phyloP scores from a whole-genome alignment of 1,140 invertebrate species.

The Cryptotermes secundus region DNA sequence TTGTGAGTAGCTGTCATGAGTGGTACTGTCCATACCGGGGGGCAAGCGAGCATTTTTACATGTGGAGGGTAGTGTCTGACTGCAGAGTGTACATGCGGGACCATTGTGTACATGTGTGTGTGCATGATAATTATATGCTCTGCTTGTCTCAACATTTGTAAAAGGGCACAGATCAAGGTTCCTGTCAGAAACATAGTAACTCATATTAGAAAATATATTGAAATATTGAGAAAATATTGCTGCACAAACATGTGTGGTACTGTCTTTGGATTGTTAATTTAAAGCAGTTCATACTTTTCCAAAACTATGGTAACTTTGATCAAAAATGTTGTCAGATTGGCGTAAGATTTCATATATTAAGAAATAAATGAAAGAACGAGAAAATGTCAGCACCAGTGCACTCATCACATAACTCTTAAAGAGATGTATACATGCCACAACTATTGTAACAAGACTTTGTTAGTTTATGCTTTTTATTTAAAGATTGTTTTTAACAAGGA shows the following conservation, averaged over 20 bases:
- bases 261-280: background rate
- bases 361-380: background rate
- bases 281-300: background rate
- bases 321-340: background rate
- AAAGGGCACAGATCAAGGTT: background rate
- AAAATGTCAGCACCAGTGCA: background rate
- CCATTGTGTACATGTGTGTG: background rate
- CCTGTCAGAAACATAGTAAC: background rate
- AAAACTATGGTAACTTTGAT: background rate
- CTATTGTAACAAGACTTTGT: background rate
- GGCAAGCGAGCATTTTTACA: background rate
- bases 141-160: constrained; percentile 1
- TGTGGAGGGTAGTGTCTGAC: background rate
- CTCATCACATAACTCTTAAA: background rate
- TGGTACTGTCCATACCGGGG: background rate
- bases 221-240: too few relatives aligned
- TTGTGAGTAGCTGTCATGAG: background rate
- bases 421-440: background rate
- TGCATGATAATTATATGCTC: background rate
- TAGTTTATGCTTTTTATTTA: background rate
- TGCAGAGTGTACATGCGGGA: background rate
- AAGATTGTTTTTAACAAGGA: background rate
- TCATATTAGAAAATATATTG: background rate
- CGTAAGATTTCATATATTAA: background rate
- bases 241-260: too few relatives aligned